Evolutionary conservation across 2,888 invertebrate genomes (phyloP).

Genomic region (Caenorhabditis macrosperma): DNA sequence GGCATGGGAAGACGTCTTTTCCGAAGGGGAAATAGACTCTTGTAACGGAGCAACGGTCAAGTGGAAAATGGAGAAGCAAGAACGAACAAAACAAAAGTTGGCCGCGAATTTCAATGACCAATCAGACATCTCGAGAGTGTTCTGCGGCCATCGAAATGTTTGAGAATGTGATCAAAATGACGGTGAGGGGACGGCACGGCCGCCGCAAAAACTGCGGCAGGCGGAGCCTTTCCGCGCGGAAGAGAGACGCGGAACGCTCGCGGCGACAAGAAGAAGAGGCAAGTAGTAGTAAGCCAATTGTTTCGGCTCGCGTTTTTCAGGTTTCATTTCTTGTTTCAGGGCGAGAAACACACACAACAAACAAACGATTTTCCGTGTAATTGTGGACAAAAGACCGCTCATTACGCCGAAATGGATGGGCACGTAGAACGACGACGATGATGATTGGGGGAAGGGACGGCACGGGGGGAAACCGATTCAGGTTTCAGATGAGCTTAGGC

Average conservation of each 20-base stretch:
- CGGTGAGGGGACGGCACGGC: constrained; percentile 18
- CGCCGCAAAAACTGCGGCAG: constrained; percentile 9
- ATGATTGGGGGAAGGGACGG: neutral
- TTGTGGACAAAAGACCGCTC: constrained; percentile 50
- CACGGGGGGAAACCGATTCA: constrained; percentile 4
- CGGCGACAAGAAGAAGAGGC: too few species aligned
- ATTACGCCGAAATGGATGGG: constrained; percentile 21
- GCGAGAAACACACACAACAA: constrained; percentile 39
- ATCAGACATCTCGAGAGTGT: constrained; percentile 46
- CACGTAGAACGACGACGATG: neutral
- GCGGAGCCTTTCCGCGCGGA: constrained; percentile 33
- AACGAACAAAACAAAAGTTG: constrained; percentile 5
- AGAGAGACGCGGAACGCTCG: constrained; percentile 40
- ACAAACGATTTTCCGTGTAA: constrained; percentile 38
- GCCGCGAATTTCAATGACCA: constrained; percentile 45
- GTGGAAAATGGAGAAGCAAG: neutral
- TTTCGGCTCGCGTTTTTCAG: constrained; percentile 37
- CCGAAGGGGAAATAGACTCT: neutral
- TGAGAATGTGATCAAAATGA: constrained; percentile 49
- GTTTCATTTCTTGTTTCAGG: constrained; percentile 40
- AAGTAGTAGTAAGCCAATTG: constrained; percentile 51
- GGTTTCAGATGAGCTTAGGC: constrained; percentile 3
- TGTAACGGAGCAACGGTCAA: neutral
- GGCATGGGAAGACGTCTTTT: neutral
- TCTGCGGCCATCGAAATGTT: constrained; percentile 39